These are phyloP conservation scores for Acanthacorydalis orientalis DNA, from an alignment of 2,888 invertebrate genomes.

Conservation along the genomic window DNA sequence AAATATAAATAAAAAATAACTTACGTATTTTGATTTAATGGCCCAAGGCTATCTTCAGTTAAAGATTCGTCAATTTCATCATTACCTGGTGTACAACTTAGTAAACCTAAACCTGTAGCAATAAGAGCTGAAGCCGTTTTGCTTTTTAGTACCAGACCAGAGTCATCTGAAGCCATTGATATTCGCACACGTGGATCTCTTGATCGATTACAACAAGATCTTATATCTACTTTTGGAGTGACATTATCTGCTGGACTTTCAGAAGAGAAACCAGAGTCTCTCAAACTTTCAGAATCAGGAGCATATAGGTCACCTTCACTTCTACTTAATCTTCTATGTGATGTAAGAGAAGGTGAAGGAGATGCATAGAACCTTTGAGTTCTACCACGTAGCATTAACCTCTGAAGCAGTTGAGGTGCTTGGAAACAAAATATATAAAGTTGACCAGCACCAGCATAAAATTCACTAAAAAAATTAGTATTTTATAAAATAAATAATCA, in stretches of 20 bases:
- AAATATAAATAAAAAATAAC: not conserved
- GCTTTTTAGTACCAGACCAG: slow-evolving; percentile 17
- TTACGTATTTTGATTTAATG: not conserved
- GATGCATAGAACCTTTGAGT: slow-evolving; percentile 15
- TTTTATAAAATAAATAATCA: slow-evolving; percentile 1
- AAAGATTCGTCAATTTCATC: not conserved
- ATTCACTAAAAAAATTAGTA: slow-evolving; percentile 23
- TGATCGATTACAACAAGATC: slow-evolving; percentile 19
- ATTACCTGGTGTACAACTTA: not conserved
- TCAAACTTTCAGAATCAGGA: slow-evolving; percentile 8
- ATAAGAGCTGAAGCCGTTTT: slow-evolving; percentile 11
- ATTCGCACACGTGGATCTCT: slow-evolving; percentile 23
- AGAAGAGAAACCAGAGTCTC: slow-evolving; percentile 10
- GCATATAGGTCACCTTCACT: slow-evolving; percentile 30
- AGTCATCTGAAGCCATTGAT: slow-evolving; percentile 23
- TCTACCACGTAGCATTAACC: slow-evolving; percentile 28
- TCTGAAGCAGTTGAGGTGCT: slow-evolving; percentile 27
- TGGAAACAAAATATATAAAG: slow-evolving; percentile 30
- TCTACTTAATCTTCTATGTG: slow-evolving; percentile 26
- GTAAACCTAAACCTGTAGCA: slow-evolving; percentile 2
- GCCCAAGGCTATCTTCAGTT: not conserved
- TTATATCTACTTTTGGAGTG: slow-evolving; percentile 18
- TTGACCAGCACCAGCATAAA: slow-evolving; percentile 33
- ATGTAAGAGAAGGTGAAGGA: slow-evolving; percentile 5
- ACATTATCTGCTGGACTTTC: slow-evolving; percentile 9